phyloP scores from a whole-genome alignment of 1,140 invertebrate species.

The Choristoneura fumiferana region DNA sequence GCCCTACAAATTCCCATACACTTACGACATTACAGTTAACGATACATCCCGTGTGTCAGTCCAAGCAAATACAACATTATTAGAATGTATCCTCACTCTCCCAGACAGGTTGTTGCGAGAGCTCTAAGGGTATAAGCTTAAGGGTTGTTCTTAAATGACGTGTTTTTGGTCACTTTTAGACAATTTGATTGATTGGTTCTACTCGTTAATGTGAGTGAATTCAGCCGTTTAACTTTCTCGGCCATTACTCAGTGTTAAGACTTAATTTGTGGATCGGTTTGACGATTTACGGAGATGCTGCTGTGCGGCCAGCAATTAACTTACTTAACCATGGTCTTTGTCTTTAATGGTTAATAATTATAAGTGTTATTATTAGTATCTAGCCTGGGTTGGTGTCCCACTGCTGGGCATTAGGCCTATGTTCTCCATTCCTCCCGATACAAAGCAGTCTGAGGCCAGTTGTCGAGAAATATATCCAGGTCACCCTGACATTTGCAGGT shows the following conservation, averaged over 20 bases:
- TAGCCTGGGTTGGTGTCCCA: no score
- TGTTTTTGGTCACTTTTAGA: background rate
- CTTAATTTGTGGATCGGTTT: no score
- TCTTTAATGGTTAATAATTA: no score
- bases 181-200: constrained; percentile 11
- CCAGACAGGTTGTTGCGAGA: constrained; percentile 1
- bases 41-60: background rate
- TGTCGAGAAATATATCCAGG: no score
- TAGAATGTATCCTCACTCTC: constrained; percentile 13
- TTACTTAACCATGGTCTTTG: no score
- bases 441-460: no score
- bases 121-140: background rate
- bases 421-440: no score
- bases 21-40: background rate
- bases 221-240: background rate
- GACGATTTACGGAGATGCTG: no score
- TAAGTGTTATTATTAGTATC: no score
- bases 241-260: background rate
- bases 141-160: background rate
- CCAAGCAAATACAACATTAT: constrained; percentile 8
- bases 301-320: no score
- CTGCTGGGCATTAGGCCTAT: no score
- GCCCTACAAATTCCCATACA: background rate
- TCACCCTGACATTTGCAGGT: no score
- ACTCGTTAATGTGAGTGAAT: background rate